These are phyloP conservation scores for Micromesistius poutassou DNA, from an alignment of 2,797 vertebrate species.

Conservation along the genomic window DNA sequence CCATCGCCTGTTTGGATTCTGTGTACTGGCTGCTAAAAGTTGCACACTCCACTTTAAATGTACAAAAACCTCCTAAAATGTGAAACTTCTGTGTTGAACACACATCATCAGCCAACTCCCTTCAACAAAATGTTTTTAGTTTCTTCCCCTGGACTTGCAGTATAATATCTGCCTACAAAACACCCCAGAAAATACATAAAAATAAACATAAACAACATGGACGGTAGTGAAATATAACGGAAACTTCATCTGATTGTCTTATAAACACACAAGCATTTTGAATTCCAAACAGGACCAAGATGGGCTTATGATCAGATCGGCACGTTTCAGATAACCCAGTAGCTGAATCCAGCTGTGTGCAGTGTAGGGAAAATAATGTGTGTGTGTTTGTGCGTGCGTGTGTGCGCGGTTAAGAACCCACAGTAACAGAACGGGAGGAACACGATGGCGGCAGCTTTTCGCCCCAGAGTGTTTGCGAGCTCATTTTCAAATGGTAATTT, in stretches of 20 bases:
- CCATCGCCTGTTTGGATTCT: no score
- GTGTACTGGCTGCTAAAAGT: no score
- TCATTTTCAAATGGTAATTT: constrained; percentile 99
- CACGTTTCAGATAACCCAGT: constrained; percentile 50
- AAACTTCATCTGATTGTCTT: constrained; percentile 37
- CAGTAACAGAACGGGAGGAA: constrained; percentile 79
- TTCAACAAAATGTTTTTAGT: no score
- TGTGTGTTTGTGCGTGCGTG: constrained; percentile 30
- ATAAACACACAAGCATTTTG: constrained; percentile 23
- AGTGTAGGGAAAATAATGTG: constrained; percentile 14
- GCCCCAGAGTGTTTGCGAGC: constrained; percentile 88
- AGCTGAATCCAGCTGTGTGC: constrained; percentile 46
- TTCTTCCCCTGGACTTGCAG: no score
- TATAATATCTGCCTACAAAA: no score
- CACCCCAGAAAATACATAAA: no score
- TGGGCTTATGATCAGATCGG: constrained; percentile 47
- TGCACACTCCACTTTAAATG: no score
- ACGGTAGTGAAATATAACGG: constrained; percentile 25
- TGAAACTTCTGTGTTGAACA: no score
- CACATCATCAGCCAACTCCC: no score
- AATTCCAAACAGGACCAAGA: constrained; percentile 37
- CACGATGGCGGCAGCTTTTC: constrained; percentile 83
- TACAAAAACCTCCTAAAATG: no score
- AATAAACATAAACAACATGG: not conserved
- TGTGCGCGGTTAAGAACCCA: constrained; percentile 50